phyloP scores from a whole-genome alignment of 2,888 invertebrate species.

The Tanypteryx hageni region DNA sequence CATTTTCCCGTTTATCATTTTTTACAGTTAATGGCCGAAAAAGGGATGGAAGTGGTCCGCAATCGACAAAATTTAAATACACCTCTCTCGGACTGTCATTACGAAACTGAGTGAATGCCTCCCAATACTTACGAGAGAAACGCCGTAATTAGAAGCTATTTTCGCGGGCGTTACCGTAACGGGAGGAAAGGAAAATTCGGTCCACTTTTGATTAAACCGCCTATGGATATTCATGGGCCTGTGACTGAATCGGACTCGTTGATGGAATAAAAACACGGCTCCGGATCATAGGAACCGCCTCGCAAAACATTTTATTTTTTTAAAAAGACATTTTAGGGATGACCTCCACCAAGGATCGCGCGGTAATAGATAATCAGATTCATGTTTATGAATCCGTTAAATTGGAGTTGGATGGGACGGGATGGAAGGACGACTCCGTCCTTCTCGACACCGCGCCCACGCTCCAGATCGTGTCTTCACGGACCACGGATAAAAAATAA shows the following conservation, averaged over 20 bases:
- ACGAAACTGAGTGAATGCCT: not conserved
- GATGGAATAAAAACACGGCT: not conserved
- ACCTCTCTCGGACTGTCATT: too few relatives aligned
- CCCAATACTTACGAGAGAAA: not conserved
- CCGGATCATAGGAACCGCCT: not conserved
- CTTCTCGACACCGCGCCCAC: not conserved
- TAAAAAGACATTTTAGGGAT: not conserved
- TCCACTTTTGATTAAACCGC: not conserved
- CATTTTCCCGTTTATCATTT: too few relatives aligned
- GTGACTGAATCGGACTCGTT: not conserved
- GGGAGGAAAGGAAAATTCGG: not conserved
- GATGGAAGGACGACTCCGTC: not conserved
- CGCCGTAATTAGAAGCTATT: not conserved
- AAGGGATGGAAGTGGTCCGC: too few relatives aligned
- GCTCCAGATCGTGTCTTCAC: not conserved
- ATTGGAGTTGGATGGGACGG: conserved; percentile 30
- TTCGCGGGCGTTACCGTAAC: not conserved
- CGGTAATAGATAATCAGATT: conserved; percentile 31
- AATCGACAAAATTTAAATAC: too few relatives aligned
- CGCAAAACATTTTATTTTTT: not conserved
- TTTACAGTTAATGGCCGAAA: too few relatives aligned
- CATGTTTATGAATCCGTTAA: conserved; percentile 55
- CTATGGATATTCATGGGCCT: not conserved
- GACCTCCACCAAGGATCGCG: not conserved
- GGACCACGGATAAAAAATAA: not conserved